Base-by-base conservation (phyloP, 2,797 vertebrate genomes). In the Knipowitschia caucasica region DNA sequence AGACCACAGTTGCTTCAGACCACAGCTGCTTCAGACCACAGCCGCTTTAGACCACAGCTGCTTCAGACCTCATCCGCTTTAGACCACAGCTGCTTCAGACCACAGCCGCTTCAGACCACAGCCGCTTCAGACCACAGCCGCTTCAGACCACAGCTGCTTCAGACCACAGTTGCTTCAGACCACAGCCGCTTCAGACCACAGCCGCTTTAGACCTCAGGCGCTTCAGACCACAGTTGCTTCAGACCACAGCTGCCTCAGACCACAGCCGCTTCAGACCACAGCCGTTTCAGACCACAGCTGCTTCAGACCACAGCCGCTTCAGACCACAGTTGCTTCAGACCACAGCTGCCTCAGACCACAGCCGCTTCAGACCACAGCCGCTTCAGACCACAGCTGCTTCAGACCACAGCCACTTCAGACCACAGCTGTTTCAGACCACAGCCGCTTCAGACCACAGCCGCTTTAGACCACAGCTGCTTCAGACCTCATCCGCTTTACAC, bases 341-440 rank as follows among this genome's bases (percentile, higher is more conserved):
- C 62, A 65, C 63, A 54, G 29, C 21, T 12, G 24, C 54, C 62
- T 67, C 23, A 36, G 64, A 49, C 55, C 45, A 38, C n/a, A n/a
- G n/a, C n/a, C n/a, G n/a, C n/a, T n/a, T n/a, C n/a, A n/a, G 45
- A 62, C 52, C 62, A 65, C 63, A 54, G 29, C 21, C 21, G 24
- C 54, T 64, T 67, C 23, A 36, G 64, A 49, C 55, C 45, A 38
- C n/a, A n/a, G n/a, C n/a, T n/a, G n/a, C n/a, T n/a, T n/a, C n/a
- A n/a, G 45, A 62, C 52, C 62, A 65, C 63, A 54, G 29, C 21
- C 21, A n/a, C 54, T 64, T 67, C 23, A 36, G 64, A 49, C 55
- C 45, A 38, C n/a, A n/a, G n/a, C n/a, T n/a, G n/a, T n/a, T n/a
- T n/a, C n/a, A n/a, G 45, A 62, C 52, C 62, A 65, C 63, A 54